Base-by-base conservation (phyloP, 2,113 vertebrate genomes). In the Trachemys scripta region DNA sequence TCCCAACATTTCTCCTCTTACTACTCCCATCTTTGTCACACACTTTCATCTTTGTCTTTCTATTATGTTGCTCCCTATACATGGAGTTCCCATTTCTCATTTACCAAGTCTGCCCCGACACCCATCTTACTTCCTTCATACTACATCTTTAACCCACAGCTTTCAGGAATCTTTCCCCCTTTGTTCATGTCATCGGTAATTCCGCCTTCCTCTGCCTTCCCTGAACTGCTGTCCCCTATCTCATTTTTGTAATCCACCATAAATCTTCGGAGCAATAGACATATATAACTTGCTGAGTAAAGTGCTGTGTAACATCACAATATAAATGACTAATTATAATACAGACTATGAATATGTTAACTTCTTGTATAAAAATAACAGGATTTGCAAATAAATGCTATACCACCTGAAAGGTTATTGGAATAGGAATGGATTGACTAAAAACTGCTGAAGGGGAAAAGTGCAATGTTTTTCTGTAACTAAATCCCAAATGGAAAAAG, bases 261-360 rank as follows among this genome's bases (percentile, higher is more conserved):
- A 50, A 24, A 4, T 9, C 76, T 56, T 50, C 17, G 22, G 45
- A 49, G 12, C 1, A 53, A 69, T 10, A 31, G 69, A 51, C 62
- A 10, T 25, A 45, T 10, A 29, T 9, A 78, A 92, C 45, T 20
- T 75, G 27, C n/a, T 42, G 10, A 10, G 38, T 75, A 75, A 42
- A 10, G 5, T 35, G 4, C 29, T 25, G 1, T 1, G 5, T 0
- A 3, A 78, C 0, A 42, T n/a, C 49, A 42, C 38, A 75, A 42
- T 38, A 75, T 12, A 75, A 24, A 75, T 22, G 69, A 75, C 69
- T 42, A 42, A 75, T n/a, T 75, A 42, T 72, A 72, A 72, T 72
- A 72, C 35, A 42, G n/a, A 72, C 65, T n/a, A 13, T 10, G n/a
- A 72, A 38, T 38, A 42, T 42, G 80, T 84, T 76, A 76, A 3